phyloP scores from a whole-genome alignment of 2,797 vertebrate genomes.

The Macropus fuliginosus region DNA sequence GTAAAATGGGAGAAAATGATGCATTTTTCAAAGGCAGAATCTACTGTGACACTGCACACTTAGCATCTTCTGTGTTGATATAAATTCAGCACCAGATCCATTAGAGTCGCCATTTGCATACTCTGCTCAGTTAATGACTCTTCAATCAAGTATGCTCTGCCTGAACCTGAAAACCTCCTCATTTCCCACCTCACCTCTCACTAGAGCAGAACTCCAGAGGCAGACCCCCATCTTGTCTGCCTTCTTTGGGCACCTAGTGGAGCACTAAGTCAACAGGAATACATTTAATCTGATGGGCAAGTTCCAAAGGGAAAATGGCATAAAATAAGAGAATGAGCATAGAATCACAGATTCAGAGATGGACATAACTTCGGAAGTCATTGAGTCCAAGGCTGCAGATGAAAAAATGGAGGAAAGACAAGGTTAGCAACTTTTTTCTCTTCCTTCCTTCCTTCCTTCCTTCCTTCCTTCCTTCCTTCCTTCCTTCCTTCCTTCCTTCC shows the following conservation, averaged over 20 bases:
- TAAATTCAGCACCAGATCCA: neutral
- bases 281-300: neutral
- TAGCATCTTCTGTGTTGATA: neutral
- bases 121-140: neutral
- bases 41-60: neutral
- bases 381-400: neutral
- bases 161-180: neutral
- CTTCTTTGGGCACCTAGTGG: neutral
- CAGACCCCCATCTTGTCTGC: neutral
- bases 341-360: neutral
- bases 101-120: constrained; percentile 37
- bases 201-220: too few species aligned
- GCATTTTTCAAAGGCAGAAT: constrained; percentile 32
- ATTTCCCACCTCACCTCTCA: rapidly evolving
- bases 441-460: too few species aligned
- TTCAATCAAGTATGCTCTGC: constrained; percentile 8
- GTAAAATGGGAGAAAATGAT: constrained; percentile 10
- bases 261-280: neutral
- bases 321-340: neutral
- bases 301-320: neutral
- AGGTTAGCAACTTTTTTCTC: neutral
- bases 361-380: neutral
- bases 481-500: too few species aligned
- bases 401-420: neutral
- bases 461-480: too few species aligned